A percentile compares a stretch with the other conserved stretches of the same genome.
Conservation (phyloP, 2,113 vertebrate species). For the Dolichallabes microphthalmus region DNA sequence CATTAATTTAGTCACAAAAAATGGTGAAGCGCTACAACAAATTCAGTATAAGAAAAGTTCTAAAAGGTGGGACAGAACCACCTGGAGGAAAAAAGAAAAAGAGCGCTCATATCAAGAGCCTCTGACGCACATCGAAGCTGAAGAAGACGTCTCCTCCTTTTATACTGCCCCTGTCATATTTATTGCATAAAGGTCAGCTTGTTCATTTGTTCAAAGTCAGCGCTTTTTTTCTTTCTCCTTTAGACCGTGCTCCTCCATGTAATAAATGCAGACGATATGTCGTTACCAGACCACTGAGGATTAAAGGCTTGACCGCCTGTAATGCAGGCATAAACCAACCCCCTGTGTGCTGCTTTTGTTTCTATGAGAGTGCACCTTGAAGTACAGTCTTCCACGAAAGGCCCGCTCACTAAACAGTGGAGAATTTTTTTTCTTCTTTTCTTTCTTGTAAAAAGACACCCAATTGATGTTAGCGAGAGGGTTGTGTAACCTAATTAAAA, state of each 20-base stretch:
- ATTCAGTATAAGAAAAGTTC: background rate
- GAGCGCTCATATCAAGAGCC: background rate
- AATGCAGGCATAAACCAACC: constrained; percentile 76
- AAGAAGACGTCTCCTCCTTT: constrained; percentile 89
- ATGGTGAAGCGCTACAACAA: background rate
- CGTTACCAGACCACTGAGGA: constrained; percentile 78
- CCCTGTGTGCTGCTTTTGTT: constrained; percentile 72
- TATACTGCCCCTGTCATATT: constrained; percentile 86
- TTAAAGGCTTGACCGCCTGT: constrained; percentile 78
- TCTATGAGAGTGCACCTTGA: constrained; percentile 67
- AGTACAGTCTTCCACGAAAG: constrained; percentile 66
- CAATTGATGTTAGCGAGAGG: constrained; percentile 31
- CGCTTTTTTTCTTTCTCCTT: constrained; percentile 64
- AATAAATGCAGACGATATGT: constrained; percentile 80
- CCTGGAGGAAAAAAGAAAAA: background rate
- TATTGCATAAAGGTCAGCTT: constrained; percentile 86
- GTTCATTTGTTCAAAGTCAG: constrained; percentile 86
- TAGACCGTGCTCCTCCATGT: constrained; percentile 63
- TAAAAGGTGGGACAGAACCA: background rate
- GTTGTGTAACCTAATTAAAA: constrained; percentile 52
- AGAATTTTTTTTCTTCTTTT: constrained; percentile 49
- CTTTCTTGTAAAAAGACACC: constrained; percentile 53
- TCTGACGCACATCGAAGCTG: constrained; percentile 75
- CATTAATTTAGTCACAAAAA: background rate
- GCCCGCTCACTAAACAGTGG: constrained; percentile 52